Evolutionary conservation across 2,797 vertebrate genomes (phyloP), one percentile per base, ranked within the genome.

Genomic region (Danio aesculapii): DNA sequence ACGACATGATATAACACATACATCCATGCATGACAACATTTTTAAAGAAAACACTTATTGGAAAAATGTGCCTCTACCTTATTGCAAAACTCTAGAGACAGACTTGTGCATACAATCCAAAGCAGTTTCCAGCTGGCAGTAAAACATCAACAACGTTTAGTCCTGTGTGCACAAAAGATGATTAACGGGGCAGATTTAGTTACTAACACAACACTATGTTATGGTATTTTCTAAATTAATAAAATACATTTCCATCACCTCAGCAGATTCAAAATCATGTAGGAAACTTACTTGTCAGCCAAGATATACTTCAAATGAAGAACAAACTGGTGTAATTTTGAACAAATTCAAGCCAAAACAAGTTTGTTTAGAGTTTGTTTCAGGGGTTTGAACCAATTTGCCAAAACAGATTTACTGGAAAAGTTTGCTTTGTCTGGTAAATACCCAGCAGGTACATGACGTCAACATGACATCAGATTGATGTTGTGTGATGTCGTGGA

Each of bases 1-100:
- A 67, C 3, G 49, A 43, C 73, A 62, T 82, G 61, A 67, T 69
- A 84, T 47, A 8, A 49, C 21, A 67, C 59, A 79, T 70, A 79
- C 74, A 71, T 69, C 19, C 68, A 69, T 70, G 64, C 63, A 47
- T 16, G 30, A 46, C 17, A 67, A 12, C 14, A 5, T 67, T 30
- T 44, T 77, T 57, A 46, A 72, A 46, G 53, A 59, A 30, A 73
- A 14, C 17, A 16, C 53, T 46, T 6, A 13, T 19, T 44, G 52
- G 41, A 72, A 72, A 46, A 46, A 19, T 30, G 30, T 30, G 30
- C 30, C 16, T 47, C 13, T 9, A 16, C 16, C 7, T 43, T 71
- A 30, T 43, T 52, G 41, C n/a, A 58, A 46, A 72, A 14, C 53
- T 58, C 41, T 13, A 59, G 17, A 47, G 21, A 46, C 13, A 0